Percentiles rank a stretch among this genome's conserved stretches.
Conservation (phyloP, 64 coral and sea anemone genomes). For the Anthopleura sola region DNA sequence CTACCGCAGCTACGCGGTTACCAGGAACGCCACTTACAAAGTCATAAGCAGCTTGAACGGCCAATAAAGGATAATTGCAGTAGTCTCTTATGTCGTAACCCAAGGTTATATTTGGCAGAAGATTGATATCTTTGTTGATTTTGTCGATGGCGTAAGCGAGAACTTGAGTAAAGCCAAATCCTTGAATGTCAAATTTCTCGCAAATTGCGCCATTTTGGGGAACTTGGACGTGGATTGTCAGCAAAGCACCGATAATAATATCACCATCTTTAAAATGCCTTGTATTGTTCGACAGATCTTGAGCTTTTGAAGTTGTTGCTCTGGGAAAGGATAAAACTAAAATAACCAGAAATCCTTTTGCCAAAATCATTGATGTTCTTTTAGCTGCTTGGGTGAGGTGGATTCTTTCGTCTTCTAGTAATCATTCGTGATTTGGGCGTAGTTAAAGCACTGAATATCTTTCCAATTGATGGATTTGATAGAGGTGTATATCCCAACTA, state of each 20-base stretch:
- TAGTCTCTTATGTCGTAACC: constrained; percentile 51
- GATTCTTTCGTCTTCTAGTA: background rate
- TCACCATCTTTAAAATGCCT: background rate
- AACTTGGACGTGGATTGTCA: background rate
- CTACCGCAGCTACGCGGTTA: constrained; percentile 15
- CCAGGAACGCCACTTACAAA: background rate
- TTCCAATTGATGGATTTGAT: no score
- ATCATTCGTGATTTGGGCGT: background rate
- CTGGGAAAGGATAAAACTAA: background rate
- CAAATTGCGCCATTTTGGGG: background rate
- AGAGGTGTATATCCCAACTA: no score
- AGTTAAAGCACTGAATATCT: background rate
- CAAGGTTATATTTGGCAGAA: constrained; percentile 11
- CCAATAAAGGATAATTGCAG: background rate
- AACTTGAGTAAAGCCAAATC: background rate
- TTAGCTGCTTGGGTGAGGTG: background rate
- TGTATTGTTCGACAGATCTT: background rate
- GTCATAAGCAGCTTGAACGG: constrained; percentile 6
- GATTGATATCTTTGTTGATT: constrained; percentile 32
- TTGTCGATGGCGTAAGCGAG: constrained; percentile 29
- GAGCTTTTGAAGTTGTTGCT: background rate
- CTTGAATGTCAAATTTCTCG: background rate
- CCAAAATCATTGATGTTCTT: background rate
- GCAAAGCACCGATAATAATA: background rate
- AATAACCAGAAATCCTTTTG: background rate